Percentiles rank a stretch among this genome's conserved stretches.
Evolutionary conservation across 2,797 vertebrate species (phyloP).

Genomic region (Apogon hyalosoma): DNA sequence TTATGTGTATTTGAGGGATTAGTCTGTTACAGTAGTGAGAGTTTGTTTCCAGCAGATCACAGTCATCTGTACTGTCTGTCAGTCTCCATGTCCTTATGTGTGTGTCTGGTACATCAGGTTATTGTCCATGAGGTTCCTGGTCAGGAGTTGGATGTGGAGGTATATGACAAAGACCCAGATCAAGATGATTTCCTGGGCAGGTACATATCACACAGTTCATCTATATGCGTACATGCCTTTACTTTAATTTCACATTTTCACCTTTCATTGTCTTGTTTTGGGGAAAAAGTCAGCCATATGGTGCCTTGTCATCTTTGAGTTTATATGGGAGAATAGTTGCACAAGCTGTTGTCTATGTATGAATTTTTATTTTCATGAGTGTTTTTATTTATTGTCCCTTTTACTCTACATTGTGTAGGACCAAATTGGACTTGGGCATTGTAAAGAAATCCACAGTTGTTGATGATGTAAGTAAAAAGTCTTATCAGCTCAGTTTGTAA

Average conservation of each 20-base stretch:
- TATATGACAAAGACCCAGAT: constrained; percentile 95
- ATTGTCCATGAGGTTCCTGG: constrained; percentile 95
- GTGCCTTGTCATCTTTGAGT: neutral
- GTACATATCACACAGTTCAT: constrained; percentile 83
- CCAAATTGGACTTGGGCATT: constrained; percentile 91
- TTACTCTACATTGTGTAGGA: constrained; percentile 70
- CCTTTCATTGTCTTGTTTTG: constrained; percentile 4
- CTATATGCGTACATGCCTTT: constrained; percentile 76
- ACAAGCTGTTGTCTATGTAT: neutral
- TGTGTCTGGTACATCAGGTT: constrained; percentile 85
- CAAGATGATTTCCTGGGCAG: constrained; percentile 97
- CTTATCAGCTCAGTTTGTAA: neutral
- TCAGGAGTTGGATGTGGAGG: constrained; percentile 94
- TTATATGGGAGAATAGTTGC: neutral
- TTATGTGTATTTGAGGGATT: constrained; percentile 20
- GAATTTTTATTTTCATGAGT: neutral
- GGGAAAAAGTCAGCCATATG: neutral
- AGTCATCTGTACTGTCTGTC: constrained; percentile 43
- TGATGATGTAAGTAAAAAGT: constrained; percentile 87
- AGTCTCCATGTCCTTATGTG: constrained; percentile 63
- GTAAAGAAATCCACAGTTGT: constrained; percentile 87
- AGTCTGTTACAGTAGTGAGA: neutral
- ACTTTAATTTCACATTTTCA: constrained; percentile 67
- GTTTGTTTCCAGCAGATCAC: constrained; percentile 37
- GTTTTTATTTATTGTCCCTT: constrained; percentile 7